Conservation (phyloP, 23 tunicate genomes). For the Halocynthia roretzi region DNA sequence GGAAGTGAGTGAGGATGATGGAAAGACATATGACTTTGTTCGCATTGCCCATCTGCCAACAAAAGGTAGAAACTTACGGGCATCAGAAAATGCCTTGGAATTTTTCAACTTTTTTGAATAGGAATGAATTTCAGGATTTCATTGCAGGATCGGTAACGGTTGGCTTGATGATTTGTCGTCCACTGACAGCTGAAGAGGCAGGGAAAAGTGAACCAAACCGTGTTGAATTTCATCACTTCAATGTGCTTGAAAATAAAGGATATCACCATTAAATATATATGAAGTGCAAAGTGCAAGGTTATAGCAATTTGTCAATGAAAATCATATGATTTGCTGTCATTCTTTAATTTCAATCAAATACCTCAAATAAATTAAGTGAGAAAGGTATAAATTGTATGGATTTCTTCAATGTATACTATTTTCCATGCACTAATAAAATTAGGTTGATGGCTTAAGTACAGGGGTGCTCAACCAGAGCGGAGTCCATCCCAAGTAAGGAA, state of each 20-base stretch:
- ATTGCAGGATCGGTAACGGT: conserved; percentile 33
- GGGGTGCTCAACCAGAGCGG: too few species aligned
- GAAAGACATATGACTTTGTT: conserved; percentile 60
- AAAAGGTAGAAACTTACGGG: conserved; percentile 3
- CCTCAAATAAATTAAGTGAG: too few species aligned
- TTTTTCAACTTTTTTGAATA: background rate
- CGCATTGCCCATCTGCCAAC: conserved; percentile 78
- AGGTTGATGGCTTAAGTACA: too few species aligned
- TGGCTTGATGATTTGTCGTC: conserved; percentile 72
- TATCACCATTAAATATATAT: conserved; percentile 31
- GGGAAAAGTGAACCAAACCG: conserved; percentile 12
- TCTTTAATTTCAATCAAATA: too few species aligned
- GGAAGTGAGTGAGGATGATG: conserved; percentile 67
- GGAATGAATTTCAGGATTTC: background rate
- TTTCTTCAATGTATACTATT: too few species aligned
- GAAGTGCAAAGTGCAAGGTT: too few species aligned
- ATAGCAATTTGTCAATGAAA: too few species aligned
- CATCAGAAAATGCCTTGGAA: too few species aligned
- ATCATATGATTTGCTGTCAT: too few species aligned
- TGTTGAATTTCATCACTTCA: conserved; percentile 36
- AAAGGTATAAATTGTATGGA: too few species aligned
- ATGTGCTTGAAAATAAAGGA: conserved; percentile 58
- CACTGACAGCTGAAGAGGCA: conserved; percentile 39
- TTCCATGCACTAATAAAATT: too few species aligned
- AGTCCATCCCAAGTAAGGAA: too few species aligned